Evolutionary conservation across 1,140 invertebrate species (phyloP), one percentile per base, ranked within the genome.

Genomic region (Idris sp.): DNA sequence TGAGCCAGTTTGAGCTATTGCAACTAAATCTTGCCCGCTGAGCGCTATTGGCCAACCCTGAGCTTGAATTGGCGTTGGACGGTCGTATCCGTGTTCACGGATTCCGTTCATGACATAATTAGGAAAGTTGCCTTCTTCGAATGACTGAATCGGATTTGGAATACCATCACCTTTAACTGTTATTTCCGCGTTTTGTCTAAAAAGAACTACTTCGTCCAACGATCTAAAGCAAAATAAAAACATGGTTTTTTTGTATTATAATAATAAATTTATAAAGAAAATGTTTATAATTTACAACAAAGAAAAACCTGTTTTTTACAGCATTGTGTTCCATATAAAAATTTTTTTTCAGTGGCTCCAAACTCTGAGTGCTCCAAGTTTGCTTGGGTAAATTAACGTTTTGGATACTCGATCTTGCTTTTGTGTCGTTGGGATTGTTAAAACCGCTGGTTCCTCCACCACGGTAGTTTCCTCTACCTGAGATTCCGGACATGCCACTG

Each of bases 1-100:
- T 30, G 91, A 92, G 22, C 91, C 91, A 61, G 92, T 93, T 81
- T 93, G 92, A 53, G 94, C 93, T 75, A 95, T 93, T 6, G 92
- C 93, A 35, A 92, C 91, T 78, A 93, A 86, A 83, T 94, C 92
- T 79, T 88, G 84, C 11, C 93, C 93, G 82, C 89, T 90, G 2
- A 94, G 81, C 64, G 92, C 92, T 59, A 93, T 91, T 5, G 92
- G 92, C 92, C 92, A 93, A 11, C 90, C 90, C 76, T 91, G 89
- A 16, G 90, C 86, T 80, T 92, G 91, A 81, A 92, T 94, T 8
- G 91, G 81, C 31, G 92, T 93, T 11, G 92, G 92, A 15, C 87
- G 83, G 54, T 83, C 76, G 82, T 90, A 93, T 11, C 88, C 89
- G 59, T 87, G 83, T 73, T 91, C 92, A 53, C 79, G 81, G 14